A percentile compares a stretch with the other conserved stretches of the same genome.
phyloP scores from a whole-genome alignment of 2,113 vertebrate species.

The Sitta europaea region DNA sequence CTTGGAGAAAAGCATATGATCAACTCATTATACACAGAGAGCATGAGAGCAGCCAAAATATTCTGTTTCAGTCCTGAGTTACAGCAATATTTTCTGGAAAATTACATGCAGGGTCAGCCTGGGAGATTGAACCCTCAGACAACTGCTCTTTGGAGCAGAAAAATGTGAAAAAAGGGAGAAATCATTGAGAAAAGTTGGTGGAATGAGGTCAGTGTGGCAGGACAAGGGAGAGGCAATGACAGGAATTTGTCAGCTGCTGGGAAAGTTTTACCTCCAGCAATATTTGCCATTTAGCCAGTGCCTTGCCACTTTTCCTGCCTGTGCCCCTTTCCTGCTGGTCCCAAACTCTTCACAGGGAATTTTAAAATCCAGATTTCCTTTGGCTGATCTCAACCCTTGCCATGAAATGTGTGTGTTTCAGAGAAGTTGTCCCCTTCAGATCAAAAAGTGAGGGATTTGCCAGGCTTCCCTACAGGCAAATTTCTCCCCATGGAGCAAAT shows the following conservation, averaged over 20 bases:
- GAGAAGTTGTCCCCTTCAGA: not conserved
- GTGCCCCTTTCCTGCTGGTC: not conserved
- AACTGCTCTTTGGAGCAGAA: not conserved
- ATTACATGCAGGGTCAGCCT: not conserved
- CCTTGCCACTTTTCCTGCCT: not conserved
- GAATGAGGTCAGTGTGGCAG: not conserved
- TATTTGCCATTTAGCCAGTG: not conserved
- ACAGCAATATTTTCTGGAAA: not conserved
- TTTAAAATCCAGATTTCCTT: not conserved
- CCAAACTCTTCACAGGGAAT: not conserved
- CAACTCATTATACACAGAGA: not conserved
- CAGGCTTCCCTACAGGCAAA: not conserved
- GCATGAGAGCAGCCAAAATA: not conserved
- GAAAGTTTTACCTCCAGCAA: not conserved
- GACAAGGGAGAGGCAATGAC: not conserved
- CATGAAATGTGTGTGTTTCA: not conserved
- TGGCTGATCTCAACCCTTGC: not conserved
- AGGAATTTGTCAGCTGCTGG: not conserved
- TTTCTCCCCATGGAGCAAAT: rapidly evolving
- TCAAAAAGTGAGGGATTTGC: not conserved
- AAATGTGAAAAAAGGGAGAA: not conserved
- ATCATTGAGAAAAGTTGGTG: not conserved
- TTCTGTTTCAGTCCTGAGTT: not conserved
- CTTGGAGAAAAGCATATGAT: not conserved
- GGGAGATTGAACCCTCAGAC: not conserved